phyloP scores from a whole-genome alignment of 2,797 vertebrate genomes.

The Bradypus variegatus region DNA sequence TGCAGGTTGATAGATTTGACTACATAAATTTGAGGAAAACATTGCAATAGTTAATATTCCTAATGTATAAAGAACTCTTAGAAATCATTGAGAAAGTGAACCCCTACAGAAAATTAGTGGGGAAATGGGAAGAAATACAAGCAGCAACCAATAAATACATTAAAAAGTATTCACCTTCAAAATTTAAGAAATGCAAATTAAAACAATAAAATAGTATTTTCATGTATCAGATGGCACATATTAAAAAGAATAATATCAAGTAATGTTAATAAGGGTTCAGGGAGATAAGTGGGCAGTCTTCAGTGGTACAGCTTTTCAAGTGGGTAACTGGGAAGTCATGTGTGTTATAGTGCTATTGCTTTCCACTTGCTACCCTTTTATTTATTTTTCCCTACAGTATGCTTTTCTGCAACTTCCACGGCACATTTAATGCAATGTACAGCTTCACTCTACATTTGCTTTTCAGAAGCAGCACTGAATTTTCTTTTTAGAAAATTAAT shows the following conservation, averaged over 20 bases:
- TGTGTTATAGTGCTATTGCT: not conserved
- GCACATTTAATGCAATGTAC: not conserved
- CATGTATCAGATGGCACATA: not conserved
- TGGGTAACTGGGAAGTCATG: not conserved
- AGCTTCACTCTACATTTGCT: not conserved
- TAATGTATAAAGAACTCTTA: not conserved
- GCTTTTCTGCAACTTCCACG: not conserved
- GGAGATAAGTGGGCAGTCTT: not conserved
- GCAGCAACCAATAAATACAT: not conserved
- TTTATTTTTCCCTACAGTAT: not conserved
- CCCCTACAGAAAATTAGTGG: not conserved
- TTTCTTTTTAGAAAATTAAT: conserved; percentile 30
- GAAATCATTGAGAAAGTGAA: not conserved
- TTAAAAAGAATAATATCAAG: not conserved
- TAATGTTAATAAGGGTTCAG: not conserved
- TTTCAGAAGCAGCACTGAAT: conserved; percentile 24
- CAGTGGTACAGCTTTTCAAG: not conserved
- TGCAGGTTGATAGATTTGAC: not conserved
- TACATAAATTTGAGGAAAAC: not conserved
- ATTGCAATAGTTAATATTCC: not conserved
- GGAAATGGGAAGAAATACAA: not conserved
- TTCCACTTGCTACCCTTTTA: not conserved
- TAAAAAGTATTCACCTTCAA: not conserved
- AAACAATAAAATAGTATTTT: not conserved
- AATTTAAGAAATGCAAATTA: conserved; percentile 14